A percentile compares a stretch with the other conserved stretches of the same genome.
Conservation (phyloP, 2,888 invertebrate species). For the Euclidia mi region DNA sequence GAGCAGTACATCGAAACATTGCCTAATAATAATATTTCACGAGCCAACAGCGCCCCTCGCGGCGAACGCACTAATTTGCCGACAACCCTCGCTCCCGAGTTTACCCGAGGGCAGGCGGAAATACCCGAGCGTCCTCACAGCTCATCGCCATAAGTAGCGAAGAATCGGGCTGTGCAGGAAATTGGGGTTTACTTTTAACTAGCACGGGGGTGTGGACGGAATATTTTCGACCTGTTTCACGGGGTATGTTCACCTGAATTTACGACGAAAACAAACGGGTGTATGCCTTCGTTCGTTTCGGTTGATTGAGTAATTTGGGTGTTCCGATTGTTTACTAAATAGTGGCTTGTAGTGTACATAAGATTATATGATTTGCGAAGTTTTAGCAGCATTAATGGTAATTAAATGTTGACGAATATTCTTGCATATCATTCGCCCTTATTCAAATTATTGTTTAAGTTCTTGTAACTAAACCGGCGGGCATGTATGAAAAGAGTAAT, state of each 20-base stretch:
- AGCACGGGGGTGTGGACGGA: conserved; percentile 27
- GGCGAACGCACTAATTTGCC: conserved; percentile 53
- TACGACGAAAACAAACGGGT: conserved; percentile 16
- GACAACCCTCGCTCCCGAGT: conserved; percentile 43
- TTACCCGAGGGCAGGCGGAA: conserved; percentile 32
- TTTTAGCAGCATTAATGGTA: too few relatives aligned
- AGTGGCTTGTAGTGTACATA: background rate
- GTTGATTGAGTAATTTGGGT: background rate
- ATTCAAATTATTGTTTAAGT: too few relatives aligned
- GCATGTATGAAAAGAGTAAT: too few relatives aligned
- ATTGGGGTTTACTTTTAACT: conserved; percentile 45
- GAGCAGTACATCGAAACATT: conserved; percentile 10
- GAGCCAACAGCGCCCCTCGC: conserved; percentile 34
- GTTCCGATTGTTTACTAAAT: background rate
- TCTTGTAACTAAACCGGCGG: too few relatives aligned
- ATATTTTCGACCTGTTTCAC: conserved; percentile 22
- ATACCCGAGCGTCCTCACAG: conserved; percentile 43
- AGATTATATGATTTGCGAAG: too few relatives aligned
- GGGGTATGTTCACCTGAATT: conserved; percentile 15
- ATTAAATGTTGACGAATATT: too few relatives aligned
- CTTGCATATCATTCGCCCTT: too few relatives aligned
- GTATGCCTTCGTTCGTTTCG: conserved; percentile 6
- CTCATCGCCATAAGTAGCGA: conserved; percentile 52
- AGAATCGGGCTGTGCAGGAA: conserved; percentile 32
- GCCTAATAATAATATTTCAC: conserved; percentile 53